Conservation (phyloP, 2,888 invertebrate species). For the Amphimallon solstitiale region DNA sequence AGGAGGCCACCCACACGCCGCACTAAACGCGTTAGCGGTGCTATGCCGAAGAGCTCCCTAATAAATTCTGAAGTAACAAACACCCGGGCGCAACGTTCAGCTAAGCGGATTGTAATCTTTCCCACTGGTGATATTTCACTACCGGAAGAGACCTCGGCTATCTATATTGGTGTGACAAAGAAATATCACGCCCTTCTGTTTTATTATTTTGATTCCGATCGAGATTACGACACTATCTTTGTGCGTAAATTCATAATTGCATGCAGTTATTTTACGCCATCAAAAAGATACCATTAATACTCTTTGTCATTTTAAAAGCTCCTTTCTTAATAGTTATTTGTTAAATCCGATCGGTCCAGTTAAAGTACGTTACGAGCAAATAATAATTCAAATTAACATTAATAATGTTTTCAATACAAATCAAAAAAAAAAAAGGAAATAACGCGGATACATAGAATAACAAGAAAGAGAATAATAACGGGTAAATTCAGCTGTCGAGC, state of each 20-base stretch:
- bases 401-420: no score
- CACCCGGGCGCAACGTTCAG: slow-evolving; percentile 56
- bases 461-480: no score
- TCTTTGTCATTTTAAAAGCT: no score
- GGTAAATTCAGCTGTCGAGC: no score
- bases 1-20: slow-evolving; percentile 56
- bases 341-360: no score
- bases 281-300: slow-evolving; percentile 6
- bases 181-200: slow-evolving; percentile 52
- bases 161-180: slow-evolving; percentile 56
- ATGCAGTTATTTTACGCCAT: no score
- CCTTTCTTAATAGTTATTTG: no score
- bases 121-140: slow-evolving; percentile 62
- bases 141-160: slow-evolving; percentile 51
- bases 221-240: slow-evolving; percentile 35
- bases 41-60: slow-evolving; percentile 54
- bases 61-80: slow-evolving; percentile 61
- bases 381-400: no score
- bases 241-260: no score
- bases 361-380: no score
- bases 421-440: no score
- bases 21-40: slow-evolving; percentile 61
- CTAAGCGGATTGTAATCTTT: slow-evolving; percentile 63
- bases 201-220: slow-evolving; percentile 50
- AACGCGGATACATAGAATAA: no score